A percentile compares a stretch with the other conserved stretches of the same genome.
These are phyloP conservation scores for Lutraria lutraria DNA, from an alignment of 2,888 invertebrate species.

Conservation along the genomic window DNA sequence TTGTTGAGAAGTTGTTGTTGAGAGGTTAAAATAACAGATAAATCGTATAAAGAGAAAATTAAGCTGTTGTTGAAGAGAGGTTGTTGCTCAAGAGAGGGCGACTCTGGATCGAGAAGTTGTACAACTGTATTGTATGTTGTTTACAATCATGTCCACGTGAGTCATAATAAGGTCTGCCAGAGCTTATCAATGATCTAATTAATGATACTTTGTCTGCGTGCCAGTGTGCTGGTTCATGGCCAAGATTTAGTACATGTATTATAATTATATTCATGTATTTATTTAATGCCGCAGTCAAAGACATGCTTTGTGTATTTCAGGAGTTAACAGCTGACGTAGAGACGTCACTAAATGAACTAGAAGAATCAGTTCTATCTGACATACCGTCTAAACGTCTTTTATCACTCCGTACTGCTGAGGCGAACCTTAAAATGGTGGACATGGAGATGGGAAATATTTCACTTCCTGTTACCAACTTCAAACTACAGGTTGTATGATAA, in stretches of 20 bases:
- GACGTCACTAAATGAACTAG: conserved; percentile 63
- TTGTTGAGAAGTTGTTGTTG: no score
- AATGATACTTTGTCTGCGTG: no score
- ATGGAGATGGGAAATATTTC: conserved; percentile 65
- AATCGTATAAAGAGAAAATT: no score
- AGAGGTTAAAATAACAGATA: no score
- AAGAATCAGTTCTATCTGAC: conserved; percentile 59
- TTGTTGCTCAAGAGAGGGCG: no score
- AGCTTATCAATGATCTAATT: no score
- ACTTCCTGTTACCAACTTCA: conserved; percentile 63
- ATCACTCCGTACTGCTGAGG: conserved; percentile 64
- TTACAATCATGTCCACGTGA: no score
- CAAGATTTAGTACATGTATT: neutral
- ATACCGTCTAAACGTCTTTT: conserved; percentile 65
- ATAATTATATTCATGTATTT: neutral
- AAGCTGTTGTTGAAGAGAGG: no score
- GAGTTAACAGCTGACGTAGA: conserved; percentile 65
- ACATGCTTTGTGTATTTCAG: conserved; percentile 20
- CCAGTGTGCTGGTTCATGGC: no score
- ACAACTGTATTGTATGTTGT: no score
- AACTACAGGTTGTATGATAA: conserved; percentile 50
- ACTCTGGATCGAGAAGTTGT: no score
- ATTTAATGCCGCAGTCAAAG: neutral
- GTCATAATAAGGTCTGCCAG: no score
- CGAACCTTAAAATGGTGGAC: conserved; percentile 69